phyloP scores from a whole-genome alignment of 2,888 invertebrate species.

The Aelia acuminata region DNA sequence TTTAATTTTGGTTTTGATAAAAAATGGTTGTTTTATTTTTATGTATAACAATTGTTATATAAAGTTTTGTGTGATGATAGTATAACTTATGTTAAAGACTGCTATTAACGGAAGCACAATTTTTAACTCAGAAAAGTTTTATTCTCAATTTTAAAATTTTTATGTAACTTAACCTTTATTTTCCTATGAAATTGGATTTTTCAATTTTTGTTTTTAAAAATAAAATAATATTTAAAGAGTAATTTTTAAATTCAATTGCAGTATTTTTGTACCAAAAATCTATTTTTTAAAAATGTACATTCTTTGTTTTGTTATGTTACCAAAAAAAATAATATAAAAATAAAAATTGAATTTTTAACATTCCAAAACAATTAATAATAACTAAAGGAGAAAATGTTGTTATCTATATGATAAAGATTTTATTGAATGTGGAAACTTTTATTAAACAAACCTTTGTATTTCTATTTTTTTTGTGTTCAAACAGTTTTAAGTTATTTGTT shows the following conservation, averaged over 20 bases:
- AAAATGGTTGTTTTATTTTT: background rate
- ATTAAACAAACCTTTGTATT: background rate
- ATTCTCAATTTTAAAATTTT: background rate
- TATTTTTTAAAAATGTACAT: background rate
- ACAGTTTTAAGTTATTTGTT: background rate
- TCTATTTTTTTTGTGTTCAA: background rate
- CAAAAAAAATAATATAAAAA: background rate
- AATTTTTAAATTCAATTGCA: constrained; percentile 6
- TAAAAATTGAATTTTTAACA: constrained; percentile 4
- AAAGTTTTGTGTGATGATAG: background rate
- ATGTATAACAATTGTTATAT: background rate
- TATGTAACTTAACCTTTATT: background rate
- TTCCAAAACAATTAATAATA: background rate
- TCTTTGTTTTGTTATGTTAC: background rate
- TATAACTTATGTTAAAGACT: background rate
- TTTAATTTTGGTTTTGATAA: background rate
- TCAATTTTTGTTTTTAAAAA: background rate
- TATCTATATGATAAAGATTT: background rate
- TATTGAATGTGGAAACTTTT: background rate
- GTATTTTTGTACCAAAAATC: background rate
- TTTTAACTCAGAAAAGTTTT: background rate
- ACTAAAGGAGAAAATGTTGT: background rate
- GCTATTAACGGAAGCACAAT: background rate
- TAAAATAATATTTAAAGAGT: background rate
- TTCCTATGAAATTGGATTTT: background rate